These are phyloP conservation scores for Brachystomella parvula DNA, from an alignment of 1,140 invertebrate genomes.

Conservation along the genomic window DNA sequence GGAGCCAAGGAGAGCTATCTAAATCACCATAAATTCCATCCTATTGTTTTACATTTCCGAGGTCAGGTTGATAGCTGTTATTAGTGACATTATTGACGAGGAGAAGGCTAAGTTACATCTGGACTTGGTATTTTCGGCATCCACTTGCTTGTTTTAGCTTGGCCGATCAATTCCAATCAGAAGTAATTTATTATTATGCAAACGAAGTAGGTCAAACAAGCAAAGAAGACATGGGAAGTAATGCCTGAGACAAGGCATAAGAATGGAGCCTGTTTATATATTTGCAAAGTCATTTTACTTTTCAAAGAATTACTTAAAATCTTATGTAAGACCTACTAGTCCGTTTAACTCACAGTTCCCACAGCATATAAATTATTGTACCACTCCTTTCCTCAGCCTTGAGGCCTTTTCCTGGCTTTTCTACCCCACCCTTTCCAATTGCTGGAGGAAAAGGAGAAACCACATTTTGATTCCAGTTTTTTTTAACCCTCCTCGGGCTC, in stretches of 20 bases:
- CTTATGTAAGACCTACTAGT: too few relatives aligned
- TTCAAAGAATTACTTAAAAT: background rate
- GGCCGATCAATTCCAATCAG: background rate
- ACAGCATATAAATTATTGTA: background rate
- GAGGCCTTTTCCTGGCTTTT: constrained; percentile 5
- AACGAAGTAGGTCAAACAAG: background rate
- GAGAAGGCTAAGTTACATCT: background rate
- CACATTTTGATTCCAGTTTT: too few relatives aligned
- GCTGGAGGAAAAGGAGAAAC: too few relatives aligned
- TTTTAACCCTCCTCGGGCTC: too few relatives aligned
- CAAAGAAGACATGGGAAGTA: background rate
- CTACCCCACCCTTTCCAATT: too few relatives aligned
- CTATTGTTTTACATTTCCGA: too few relatives aligned
- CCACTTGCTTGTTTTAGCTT: background rate
- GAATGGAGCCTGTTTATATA: too few relatives aligned
- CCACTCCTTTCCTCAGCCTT: background rate
- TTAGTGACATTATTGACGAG: background rate
- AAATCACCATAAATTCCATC: too few relatives aligned
- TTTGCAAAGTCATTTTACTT: background rate
- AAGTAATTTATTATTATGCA: background rate
- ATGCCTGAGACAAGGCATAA: background rate
- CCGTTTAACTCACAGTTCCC: background rate
- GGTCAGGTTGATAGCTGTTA: too few relatives aligned
- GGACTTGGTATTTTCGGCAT: too few relatives aligned
- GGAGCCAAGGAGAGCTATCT: too few relatives aligned